Conservation (phyloP, 1,140 invertebrate genomes). For the Drosophila arizonae region DNA sequence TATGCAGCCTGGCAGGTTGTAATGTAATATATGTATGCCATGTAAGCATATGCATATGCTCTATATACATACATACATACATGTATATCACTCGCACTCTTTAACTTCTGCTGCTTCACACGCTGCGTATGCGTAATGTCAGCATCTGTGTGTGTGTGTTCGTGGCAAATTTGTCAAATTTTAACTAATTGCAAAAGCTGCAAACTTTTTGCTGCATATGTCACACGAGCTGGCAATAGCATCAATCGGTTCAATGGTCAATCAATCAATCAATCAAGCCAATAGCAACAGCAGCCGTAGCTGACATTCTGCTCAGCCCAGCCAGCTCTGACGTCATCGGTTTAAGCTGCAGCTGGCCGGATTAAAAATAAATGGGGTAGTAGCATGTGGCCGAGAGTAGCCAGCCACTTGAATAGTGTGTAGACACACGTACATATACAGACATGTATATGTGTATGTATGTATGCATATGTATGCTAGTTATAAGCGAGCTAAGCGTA, state of each 20-base stretch:
- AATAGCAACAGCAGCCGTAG: not conserved
- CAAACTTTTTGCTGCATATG: constrained; percentile 6
- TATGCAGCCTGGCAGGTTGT: not conserved
- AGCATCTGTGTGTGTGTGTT: not conserved
- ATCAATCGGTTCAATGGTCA: constrained; percentile 32
- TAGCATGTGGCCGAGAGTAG: too few species aligned
- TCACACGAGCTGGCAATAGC: constrained; percentile 3
- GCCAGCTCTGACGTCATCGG: constrained; percentile 11
- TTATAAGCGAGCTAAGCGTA: too few species aligned
- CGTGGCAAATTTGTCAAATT: constrained; percentile 46
- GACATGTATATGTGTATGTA: too few species aligned
- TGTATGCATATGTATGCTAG: too few species aligned
- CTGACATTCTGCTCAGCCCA: not conserved
- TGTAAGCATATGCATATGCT: constrained; percentile 1
- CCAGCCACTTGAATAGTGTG: too few species aligned
- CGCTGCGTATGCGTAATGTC: constrained; percentile 51
- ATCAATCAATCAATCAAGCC: constrained; percentile 37
- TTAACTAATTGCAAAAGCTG: constrained; percentile 13
- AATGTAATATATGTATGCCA: not conserved
- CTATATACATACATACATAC: not conserved
- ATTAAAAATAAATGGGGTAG: constrained; percentile 1
- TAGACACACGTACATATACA: too few species aligned
- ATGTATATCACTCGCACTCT: too few species aligned
- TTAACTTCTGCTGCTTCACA: constrained; percentile 3
- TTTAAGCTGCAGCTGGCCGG: constrained; percentile 11